Conservation (phyloP, 2,797 vertebrate genomes). For the Gouania willdenowi region DNA sequence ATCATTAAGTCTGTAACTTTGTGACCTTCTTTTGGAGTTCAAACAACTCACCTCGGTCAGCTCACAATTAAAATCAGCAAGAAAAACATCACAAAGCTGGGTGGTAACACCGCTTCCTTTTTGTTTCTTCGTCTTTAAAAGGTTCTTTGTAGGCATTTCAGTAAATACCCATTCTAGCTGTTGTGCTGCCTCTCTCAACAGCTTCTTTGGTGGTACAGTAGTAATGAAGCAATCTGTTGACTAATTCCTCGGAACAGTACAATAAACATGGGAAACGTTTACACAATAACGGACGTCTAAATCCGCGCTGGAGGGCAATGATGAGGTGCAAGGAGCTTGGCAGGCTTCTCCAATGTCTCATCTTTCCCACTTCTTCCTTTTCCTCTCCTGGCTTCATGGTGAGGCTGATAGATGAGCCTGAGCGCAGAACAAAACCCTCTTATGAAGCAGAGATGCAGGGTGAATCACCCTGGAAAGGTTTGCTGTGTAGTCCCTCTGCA, state of each 20-base stretch:
- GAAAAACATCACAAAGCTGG: too few relatives aligned
- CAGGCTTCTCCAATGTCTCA: constrained; percentile 41
- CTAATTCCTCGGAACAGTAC: constrained; percentile 52
- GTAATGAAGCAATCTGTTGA: constrained; percentile 46
- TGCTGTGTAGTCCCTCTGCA: not conserved
- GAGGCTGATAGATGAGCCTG: constrained; percentile 29
- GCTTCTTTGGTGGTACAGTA: constrained; percentile 27
- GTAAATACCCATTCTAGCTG: not conserved
- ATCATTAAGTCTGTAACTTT: too few relatives aligned
- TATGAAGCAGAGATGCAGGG: constrained; percentile 9
- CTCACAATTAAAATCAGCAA: too few relatives aligned
- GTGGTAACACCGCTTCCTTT: too few relatives aligned
- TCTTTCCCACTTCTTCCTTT: constrained; percentile 38
- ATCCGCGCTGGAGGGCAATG: constrained; percentile 67
- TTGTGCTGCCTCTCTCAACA: not conserved
- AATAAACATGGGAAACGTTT: constrained; percentile 60
- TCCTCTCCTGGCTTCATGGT: constrained; percentile 3
- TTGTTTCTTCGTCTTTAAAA: not conserved
- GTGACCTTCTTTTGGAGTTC: too few relatives aligned
- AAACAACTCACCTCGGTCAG: too few relatives aligned
- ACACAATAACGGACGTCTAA: constrained; percentile 69
- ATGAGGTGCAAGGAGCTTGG: constrained; percentile 59
- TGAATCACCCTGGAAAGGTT: constrained; percentile 22
- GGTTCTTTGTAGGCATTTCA: not conserved
- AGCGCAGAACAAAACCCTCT: constrained; percentile 35